phyloP scores from a whole-genome alignment of 2,797 vertebrate species.

The Scolopax bukidnonensis region DNA sequence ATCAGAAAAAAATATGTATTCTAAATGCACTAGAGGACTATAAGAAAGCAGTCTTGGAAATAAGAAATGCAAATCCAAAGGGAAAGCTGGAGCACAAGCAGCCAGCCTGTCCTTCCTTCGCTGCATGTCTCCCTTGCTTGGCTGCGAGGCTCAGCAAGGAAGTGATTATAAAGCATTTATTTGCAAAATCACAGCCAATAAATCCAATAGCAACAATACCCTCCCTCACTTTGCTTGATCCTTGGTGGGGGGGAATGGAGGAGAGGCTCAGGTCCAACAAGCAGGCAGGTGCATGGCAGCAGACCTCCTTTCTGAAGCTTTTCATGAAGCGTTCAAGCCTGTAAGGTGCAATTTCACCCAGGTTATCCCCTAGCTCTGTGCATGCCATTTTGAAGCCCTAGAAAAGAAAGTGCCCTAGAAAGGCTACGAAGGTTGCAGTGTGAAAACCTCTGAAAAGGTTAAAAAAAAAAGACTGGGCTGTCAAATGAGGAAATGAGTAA shows the following conservation, averaged over 20 bases:
- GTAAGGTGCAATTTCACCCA: neutral
- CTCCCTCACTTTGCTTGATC: neutral
- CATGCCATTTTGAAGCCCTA: neutral
- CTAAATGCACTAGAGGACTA: neutral
- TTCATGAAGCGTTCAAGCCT: neutral
- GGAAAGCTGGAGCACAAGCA: neutral
- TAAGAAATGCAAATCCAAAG: neutral
- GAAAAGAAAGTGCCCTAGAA: neutral
- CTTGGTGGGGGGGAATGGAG: neutral
- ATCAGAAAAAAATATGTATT: neutral
- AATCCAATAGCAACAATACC: constrained; percentile 3
- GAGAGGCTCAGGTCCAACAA: neutral
- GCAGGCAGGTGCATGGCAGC: neutral
- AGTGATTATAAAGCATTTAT: constrained; percentile 52
- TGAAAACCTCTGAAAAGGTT: neutral
- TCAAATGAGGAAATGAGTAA: constrained; percentile 15
- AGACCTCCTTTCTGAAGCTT: neutral
- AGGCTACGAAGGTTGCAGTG: neutral
- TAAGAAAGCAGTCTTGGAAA: neutral
- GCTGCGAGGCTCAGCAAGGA: constrained; percentile 19
- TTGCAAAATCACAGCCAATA: constrained; percentile 57
- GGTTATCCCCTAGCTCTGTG: neutral
- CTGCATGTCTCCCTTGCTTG: neutral
- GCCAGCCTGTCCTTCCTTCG: neutral
- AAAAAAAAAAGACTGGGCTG: neutral